phyloP scores from a whole-genome alignment of 2,113 vertebrate genomes.

The Limnothrissa miodon region DNA sequence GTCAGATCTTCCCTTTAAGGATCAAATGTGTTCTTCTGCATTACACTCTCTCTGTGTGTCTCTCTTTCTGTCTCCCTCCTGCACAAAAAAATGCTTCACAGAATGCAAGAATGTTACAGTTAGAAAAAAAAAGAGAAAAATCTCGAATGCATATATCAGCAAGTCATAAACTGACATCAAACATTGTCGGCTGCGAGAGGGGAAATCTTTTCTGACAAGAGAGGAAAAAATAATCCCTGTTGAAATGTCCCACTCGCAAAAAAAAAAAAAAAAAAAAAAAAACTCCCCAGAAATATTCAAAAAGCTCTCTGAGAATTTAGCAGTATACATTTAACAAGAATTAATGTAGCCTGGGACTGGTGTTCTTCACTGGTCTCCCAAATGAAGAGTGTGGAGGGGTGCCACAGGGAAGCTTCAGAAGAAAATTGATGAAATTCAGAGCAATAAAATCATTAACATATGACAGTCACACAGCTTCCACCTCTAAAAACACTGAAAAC shows the following conservation, averaged over 20 bases:
- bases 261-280: no score
- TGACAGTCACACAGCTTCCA: neutral
- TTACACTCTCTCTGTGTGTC: neutral
- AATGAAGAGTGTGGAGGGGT: neutral
- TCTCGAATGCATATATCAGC: neutral
- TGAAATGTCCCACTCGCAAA: neutral
- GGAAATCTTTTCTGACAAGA: slow-evolving; percentile 12
- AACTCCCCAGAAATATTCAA: neutral
- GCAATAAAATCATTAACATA: neutral
- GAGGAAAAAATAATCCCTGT: slow-evolving; percentile 3
- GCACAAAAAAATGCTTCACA: neutral
- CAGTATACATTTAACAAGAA: neutral
- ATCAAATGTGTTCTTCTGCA: slow-evolving; percentile 17
- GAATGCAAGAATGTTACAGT: neutral
- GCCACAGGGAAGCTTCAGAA: neutral
- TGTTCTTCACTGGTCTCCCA: neutral
- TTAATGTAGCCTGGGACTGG: neutral
- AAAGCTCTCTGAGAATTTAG: neutral
- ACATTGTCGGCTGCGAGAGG: slow-evolving; percentile 1
- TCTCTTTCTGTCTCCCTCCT: neutral
- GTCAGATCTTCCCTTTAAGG: slow-evolving; percentile 24
- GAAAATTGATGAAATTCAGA: neutral
- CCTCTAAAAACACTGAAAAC: neutral
- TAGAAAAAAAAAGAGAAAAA: neutral
- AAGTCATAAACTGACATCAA: slow-evolving; percentile 17